Conservation (phyloP, 2,797 vertebrate species). For the Neostethus bicornis region DNA sequence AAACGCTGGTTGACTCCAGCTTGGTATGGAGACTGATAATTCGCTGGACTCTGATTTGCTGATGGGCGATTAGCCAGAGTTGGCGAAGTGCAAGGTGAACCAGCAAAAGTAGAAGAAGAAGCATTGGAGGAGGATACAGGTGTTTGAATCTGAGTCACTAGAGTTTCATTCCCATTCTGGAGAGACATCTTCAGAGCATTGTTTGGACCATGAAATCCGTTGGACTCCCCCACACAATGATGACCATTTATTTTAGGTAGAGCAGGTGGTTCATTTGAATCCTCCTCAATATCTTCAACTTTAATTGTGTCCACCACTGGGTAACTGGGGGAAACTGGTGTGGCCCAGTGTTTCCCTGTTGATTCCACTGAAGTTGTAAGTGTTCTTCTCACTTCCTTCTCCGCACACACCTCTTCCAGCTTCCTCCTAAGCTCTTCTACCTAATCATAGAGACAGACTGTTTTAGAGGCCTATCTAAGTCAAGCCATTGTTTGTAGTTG, state of each 20-base stretch:
- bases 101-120: slow-evolving; percentile 75
- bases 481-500: not conserved
- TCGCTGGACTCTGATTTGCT: slow-evolving; percentile 69
- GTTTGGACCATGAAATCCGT: slow-evolving; percentile 39
- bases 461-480: not conserved
- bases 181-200: slow-evolving; percentile 10
- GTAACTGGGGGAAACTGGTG: slow-evolving; percentile 32
- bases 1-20: slow-evolving; percentile 95
- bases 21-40: slow-evolving; percentile 93
- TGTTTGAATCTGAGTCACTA: slow-evolving; percentile 53
- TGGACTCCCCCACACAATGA: slow-evolving; percentile 52
- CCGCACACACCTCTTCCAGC: slow-evolving; percentile 74
- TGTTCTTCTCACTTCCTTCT: slow-evolving; percentile 15
- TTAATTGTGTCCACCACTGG: slow-evolving; percentile 45
- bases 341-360: slow-evolving; percentile 42
- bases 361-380: slow-evolving; percentile 20
- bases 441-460: slow-evolving; percentile 37
- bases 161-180: slow-evolving; percentile 48
- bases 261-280: slow-evolving; percentile 34
- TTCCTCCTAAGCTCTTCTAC: slow-evolving; percentile 86
- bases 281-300: slow-evolving; percentile 63
- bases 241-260: slow-evolving; percentile 51
- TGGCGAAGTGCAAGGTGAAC: slow-evolving; percentile 85
- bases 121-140: slow-evolving; percentile 75
- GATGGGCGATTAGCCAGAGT: slow-evolving; percentile 80